Evolutionary conservation across 2,888 invertebrate genomes (phyloP).

Genomic region (Acleris literana): DNA sequence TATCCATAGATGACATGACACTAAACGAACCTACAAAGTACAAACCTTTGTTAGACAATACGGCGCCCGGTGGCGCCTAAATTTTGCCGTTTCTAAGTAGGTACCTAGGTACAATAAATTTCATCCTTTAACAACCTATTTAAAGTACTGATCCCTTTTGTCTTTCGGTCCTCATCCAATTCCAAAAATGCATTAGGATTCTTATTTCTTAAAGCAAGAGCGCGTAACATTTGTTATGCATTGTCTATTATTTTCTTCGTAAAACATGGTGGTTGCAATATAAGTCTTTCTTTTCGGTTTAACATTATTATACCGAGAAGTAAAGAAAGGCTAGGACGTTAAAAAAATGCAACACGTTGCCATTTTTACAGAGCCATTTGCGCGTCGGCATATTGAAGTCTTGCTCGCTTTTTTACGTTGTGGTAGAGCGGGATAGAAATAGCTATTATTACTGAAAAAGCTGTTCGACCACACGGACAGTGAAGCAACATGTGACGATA

Average conservation of each 20-base stretch:
- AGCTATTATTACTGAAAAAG: neutral
- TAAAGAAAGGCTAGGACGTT: neutral
- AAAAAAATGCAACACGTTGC: conserved; percentile 15
- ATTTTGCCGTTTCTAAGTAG: neutral
- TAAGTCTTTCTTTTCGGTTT: conserved; percentile 4
- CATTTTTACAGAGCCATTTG: conserved; percentile 6
- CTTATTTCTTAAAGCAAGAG: neutral
- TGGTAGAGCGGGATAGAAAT: neutral
- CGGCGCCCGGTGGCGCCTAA: conserved; percentile 10
- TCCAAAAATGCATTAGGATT: neutral
- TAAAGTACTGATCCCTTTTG: neutral
- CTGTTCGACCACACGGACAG: neutral
- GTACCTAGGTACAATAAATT: neutral
- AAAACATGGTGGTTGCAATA: neutral
- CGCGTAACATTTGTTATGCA: neutral
- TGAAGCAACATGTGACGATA: neutral
- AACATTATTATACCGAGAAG: conserved; percentile 4
- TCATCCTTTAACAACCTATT: conserved; percentile 6
- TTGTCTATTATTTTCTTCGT: neutral
- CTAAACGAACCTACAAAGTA: too few relatives aligned
- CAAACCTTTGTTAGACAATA: too few relatives aligned
- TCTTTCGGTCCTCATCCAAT: conserved; percentile 2
- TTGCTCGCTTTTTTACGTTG: conserved; percentile 5
- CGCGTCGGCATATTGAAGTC: conserved; percentile 2
- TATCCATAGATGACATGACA: neutral